Conservation (phyloP, 1,140 invertebrate genomes). For the Mamestra configurata region DNA sequence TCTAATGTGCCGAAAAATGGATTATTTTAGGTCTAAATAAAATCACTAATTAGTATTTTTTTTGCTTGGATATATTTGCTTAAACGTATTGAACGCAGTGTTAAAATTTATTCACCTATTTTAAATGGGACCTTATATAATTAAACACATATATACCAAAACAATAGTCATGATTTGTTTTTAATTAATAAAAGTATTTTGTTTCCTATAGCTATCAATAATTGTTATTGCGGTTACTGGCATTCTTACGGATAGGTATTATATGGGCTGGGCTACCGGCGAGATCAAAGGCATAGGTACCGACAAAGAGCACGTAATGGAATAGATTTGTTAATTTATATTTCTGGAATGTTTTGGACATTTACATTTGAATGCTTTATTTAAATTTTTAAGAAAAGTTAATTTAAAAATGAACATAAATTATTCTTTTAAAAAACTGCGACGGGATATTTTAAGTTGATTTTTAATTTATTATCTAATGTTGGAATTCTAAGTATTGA, state of each 20-base stretch:
- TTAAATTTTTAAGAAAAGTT: neutral
- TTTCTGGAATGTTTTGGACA: slow-evolving; percentile 21
- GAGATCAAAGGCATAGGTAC: slow-evolving; percentile 11
- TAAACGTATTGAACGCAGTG: too few species aligned
- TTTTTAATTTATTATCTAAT: neutral
- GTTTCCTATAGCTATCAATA: slow-evolving; percentile 18
- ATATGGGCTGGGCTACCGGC: slow-evolving; percentile 26
- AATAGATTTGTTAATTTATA: neutral
- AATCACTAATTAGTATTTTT: too few species aligned
- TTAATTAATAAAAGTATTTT: slow-evolving; percentile 31
- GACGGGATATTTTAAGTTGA: neutral
- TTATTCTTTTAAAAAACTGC: slow-evolving; percentile 2
- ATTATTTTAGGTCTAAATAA: too few species aligned
- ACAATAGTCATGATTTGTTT: neutral
- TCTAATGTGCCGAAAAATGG: too few species aligned
- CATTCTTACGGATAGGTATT: slow-evolving; percentile 43
- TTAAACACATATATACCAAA: too few species aligned
- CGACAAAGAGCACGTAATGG: slow-evolving; percentile 20
- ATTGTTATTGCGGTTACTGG: slow-evolving; percentile 11
- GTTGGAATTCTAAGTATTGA: neutral
- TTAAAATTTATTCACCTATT: too few species aligned
- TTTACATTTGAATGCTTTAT: neutral
- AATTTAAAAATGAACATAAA: slow-evolving; percentile 6
- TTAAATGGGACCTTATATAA: too few species aligned
- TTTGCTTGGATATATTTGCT: too few species aligned